phyloP scores from a whole-genome alignment of 2,113 vertebrate genomes.

The Pan troglodytes region NHGRI_mPanTro3-v2.1_pri NC_072421.2:83156501-83157000 shows the following conservation, averaged over 20 bases:
- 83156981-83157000: not conserved
- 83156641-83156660: constrained; percentile 22
- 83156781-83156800: not conserved
- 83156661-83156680: not conserved
- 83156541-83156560: not conserved
- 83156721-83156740: not conserved
- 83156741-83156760: not conserved
- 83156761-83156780: not conserved
- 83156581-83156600: not conserved
- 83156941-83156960: not conserved
- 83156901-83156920: not conserved
- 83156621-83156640: not conserved
- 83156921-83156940: not conserved
- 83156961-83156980: not conserved
- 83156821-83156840: not conserved
- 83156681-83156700: constrained; percentile 17
- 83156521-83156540: not conserved
- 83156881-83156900: not conserved
- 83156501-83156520: not conserved
- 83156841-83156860: constrained; percentile 11
- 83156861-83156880: not conserved
- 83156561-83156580: not conserved
- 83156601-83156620: not conserved
- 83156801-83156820: not conserved
- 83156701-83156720: not conserved